Evolutionary conservation across 1,140 invertebrate species (phyloP).

Genomic region (Agrypnia vestita): DNA sequence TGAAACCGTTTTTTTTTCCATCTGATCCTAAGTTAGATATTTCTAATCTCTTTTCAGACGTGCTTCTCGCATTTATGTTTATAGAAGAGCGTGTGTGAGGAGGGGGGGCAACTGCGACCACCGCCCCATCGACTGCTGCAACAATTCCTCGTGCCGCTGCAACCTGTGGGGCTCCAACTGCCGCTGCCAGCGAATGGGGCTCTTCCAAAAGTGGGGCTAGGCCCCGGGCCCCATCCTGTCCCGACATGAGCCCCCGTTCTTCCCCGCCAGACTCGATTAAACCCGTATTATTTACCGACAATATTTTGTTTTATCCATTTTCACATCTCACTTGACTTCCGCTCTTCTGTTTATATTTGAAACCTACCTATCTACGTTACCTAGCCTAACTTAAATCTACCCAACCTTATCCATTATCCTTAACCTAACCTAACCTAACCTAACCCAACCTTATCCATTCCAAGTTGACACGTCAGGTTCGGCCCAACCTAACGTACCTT

Average conservation of each 20-base stretch:
- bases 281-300: not conserved
- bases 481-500: too few relatives aligned
- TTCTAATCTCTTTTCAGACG: conserved; percentile 80
- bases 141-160: conserved; percentile 89
- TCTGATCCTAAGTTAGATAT: conserved; percentile 31
- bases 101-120: conserved; percentile 89
- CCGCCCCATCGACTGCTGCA: conserved; percentile 89
- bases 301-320: not conserved
- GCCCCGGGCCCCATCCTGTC: conserved; percentile 23
- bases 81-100: conserved; percentile 87
- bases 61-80: conserved; percentile 89
- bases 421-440: not conserved
- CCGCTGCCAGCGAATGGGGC: conserved; percentile 89
- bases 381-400: not conserved
- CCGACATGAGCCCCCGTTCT: conserved; percentile 8
- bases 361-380: not conserved
- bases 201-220: conserved; percentile 93
- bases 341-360: not conserved
- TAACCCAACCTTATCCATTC: not conserved
- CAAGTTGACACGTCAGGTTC: too few relatives aligned
- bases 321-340: not conserved
- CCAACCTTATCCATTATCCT: not conserved
- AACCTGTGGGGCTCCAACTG: conserved; percentile 94
- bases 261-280: conserved; percentile 11
- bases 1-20: too few relatives aligned